phyloP scores from a whole-genome alignment of 35 echinoderm and acorn worm genomes.

The Hemicentrotus pulcherrimus region DNA sequence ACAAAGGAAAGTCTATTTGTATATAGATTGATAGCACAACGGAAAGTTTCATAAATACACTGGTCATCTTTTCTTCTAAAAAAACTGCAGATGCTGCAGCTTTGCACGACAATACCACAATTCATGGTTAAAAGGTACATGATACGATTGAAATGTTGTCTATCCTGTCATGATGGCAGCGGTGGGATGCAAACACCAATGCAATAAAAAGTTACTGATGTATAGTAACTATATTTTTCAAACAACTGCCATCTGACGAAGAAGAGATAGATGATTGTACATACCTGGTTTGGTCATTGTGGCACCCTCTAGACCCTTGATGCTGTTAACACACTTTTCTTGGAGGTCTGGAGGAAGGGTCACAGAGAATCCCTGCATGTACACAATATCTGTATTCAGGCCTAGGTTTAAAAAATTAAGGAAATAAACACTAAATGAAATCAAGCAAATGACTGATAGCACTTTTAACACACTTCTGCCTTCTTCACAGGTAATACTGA shows the following conservation, averaged over 20 bases:
- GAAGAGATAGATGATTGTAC: not conserved
- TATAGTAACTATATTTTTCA: too few species aligned
- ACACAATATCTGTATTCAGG: constrained; percentile 77
- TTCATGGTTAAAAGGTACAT: too few species aligned
- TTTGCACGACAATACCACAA: too few species aligned
- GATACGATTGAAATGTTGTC: too few species aligned
- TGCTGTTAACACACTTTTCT: constrained; percentile 72
- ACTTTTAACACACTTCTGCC: not conserved
- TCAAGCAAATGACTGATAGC: not conserved
- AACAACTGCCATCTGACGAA: not conserved
- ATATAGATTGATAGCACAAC: too few species aligned
- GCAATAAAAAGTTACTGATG: too few species aligned
- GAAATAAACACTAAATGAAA: constrained; percentile 34
- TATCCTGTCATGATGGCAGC: too few species aligned
- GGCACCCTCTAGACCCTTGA: constrained; percentile 78
- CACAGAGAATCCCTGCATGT: constrained; percentile 96
- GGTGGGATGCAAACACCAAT: too few species aligned
- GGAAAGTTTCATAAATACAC: too few species aligned
- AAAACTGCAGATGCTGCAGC: too few species aligned
- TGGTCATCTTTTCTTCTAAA: too few species aligned
- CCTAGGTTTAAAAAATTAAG: constrained; percentile 44
- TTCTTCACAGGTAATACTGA: not conserved
- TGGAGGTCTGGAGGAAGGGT: constrained; percentile 89
- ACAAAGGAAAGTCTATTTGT: too few species aligned
- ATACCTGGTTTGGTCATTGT: constrained; percentile 87